phyloP scores from a whole-genome alignment of 2,888 invertebrate genomes.

The Aelia acuminata region DNA sequence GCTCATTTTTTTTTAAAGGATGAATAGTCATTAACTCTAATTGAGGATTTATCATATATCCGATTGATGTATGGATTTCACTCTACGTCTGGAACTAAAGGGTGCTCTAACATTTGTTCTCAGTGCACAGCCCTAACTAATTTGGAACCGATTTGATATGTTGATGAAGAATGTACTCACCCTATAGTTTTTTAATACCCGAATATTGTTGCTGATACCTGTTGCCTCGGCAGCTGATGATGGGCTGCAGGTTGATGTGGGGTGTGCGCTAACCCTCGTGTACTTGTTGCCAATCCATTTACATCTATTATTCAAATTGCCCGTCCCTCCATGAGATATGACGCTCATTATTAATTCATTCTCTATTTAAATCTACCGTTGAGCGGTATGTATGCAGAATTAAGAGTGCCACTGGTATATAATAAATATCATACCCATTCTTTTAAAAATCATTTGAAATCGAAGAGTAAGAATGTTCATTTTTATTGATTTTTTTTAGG shows the following conservation, averaged over 20 bases:
- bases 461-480: too few species aligned
- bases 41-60: too few species aligned
- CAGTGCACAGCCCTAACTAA: not conserved
- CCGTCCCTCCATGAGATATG: not conserved
- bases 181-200: not conserved
- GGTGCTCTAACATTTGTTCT: not conserved
- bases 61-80: too few species aligned
- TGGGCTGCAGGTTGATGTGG: slow-evolving; percentile 1
- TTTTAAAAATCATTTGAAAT: too few species aligned
- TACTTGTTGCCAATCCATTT: slow-evolving; percentile 44
- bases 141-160: not conserved
- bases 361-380: not conserved
- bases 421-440: too few species aligned
- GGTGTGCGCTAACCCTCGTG: not conserved
- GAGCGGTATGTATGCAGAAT: not conserved
- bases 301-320: slow-evolving; percentile 43
- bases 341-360: slow-evolving; percentile 26
- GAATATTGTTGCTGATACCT: not conserved
- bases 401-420: not conserved
- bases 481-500: too few species aligned
- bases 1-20: too few species aligned
- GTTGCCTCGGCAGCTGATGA: not conserved
- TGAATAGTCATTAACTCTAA: too few species aligned
- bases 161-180: not conserved
- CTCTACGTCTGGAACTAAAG: not conserved